A percentile compares a stretch with the other conserved stretches of the same genome.
Conservation (phyloP, 2,888 invertebrate species). For the Linnaemya vulpina region DNA sequence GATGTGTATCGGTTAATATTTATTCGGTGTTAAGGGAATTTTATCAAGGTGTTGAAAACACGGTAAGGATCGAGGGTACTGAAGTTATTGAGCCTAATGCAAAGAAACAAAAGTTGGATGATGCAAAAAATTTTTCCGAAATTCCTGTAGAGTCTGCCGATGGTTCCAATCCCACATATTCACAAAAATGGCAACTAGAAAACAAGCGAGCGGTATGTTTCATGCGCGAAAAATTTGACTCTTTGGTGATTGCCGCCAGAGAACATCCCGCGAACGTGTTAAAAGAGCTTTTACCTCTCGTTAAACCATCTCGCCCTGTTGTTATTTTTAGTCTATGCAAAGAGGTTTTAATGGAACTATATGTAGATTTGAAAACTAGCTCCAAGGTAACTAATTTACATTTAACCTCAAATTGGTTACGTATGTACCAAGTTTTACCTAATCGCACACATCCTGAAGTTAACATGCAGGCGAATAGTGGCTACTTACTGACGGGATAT, state of each 20-base stretch:
- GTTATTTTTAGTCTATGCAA: constrained; percentile 91
- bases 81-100: constrained; percentile 61
- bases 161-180: constrained; percentile 5
- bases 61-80: not conserved
- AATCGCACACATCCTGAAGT: constrained; percentile 98
- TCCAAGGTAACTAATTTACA: constrained; percentile 89
- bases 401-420: constrained; percentile 93
- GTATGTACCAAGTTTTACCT: constrained; percentile 94
- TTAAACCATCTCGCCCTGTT: constrained; percentile 92
- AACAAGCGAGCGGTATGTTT: constrained; percentile 87
- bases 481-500: constrained; percentile 91
- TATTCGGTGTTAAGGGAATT: constrained; percentile 89
- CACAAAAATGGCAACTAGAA: constrained; percentile 87
- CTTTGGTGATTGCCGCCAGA: constrained; percentile 90
- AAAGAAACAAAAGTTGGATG: constrained; percentile 80
- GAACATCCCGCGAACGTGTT: constrained; percentile 94
- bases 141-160: not conserved
- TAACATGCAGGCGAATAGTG: constrained; percentile 93
- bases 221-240: constrained; percentile 87
- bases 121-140: constrained; percentile 70
- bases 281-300: constrained; percentile 88
- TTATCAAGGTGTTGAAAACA: constrained; percentile 85
- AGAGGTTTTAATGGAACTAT: constrained; percentile 93
- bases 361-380: constrained; percentile 89
- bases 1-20: constrained; percentile 90